Evolutionary conservation across 2,113 vertebrate genomes (phyloP).

Genomic region (Gadus macrocephalus): DNA sequence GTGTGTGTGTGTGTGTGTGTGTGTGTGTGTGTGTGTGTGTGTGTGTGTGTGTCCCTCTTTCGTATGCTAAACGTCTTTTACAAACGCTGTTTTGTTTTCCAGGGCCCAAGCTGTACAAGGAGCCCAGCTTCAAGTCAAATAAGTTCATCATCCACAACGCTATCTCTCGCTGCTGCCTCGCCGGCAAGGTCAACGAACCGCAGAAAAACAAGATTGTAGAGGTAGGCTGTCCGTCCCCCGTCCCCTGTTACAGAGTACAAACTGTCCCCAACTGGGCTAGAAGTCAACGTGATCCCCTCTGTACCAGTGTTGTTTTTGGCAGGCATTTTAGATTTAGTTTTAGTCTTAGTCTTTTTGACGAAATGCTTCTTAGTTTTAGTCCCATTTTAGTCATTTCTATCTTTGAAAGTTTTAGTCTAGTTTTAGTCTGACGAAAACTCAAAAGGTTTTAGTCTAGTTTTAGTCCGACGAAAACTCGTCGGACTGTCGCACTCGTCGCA

Average conservation of each 20-base stretch:
- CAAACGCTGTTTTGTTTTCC: constrained; percentile 15
- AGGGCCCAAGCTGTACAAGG: constrained; percentile 92
- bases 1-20: too few relatives aligned
- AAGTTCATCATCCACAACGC: constrained; percentile 94
- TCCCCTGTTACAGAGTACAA: constrained; percentile 28
- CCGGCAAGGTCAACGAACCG: constrained; percentile 88
- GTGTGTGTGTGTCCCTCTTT: not conserved
- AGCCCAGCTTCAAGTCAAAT: constrained; percentile 93
- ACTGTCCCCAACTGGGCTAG: not conserved
- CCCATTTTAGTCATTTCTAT: too few relatives aligned
- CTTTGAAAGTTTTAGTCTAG: too few relatives aligned
- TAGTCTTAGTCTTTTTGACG: too few relatives aligned
- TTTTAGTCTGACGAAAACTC: too few relatives aligned
- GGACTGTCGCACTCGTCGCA: too few relatives aligned
- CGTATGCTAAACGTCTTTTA: not conserved
- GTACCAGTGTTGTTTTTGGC: too few relatives aligned
- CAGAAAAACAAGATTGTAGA: constrained; percentile 92
- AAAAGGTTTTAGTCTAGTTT: too few relatives aligned
- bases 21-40: too few relatives aligned
- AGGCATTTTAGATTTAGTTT: too few relatives aligned
- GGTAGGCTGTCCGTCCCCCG: constrained; percentile 63
- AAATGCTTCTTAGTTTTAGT: too few relatives aligned
- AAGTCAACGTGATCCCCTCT: not conserved
- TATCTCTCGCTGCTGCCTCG: constrained; percentile 88
- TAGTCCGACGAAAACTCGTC: too few relatives aligned